Evolutionary conservation across 2,888 invertebrate species (phyloP).

Genomic region (Actias luna): DNA sequence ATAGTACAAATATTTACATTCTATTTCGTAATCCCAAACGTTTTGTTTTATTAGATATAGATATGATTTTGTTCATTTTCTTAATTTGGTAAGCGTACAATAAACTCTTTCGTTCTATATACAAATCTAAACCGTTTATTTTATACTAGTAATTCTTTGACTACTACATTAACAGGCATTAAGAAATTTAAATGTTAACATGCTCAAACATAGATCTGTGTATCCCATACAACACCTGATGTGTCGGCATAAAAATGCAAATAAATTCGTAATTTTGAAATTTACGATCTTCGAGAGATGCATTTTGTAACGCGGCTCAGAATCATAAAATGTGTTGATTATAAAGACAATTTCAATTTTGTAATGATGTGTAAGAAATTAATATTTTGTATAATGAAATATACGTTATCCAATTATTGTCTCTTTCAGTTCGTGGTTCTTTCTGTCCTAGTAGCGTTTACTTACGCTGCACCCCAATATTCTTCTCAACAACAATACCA

Average conservation of each 20-base stretch:
- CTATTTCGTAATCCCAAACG: too few species aligned
- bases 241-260: slow-evolving; percentile 49
- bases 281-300: slow-evolving; percentile 34
- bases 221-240: slow-evolving; percentile 29
- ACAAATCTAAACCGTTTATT: too few species aligned
- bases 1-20: too few species aligned
- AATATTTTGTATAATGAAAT: background rate
- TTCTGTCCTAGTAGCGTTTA: slow-evolving; percentile 60
- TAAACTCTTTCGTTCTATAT: too few species aligned
- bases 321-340: slow-evolving; percentile 30
- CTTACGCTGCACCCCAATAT: slow-evolving; percentile 63
- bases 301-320: slow-evolving; percentile 40
- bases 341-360: slow-evolving; percentile 29
- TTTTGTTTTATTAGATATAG: too few species aligned
- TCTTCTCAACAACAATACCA: slow-evolving; percentile 42
- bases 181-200: slow-evolving; percentile 33
- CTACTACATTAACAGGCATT: slow-evolving; percentile 28
- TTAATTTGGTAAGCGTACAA: too few species aligned
- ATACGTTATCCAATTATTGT: background rate
- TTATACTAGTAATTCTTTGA: slow-evolving; percentile 15
- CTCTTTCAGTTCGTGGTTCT: slow-evolving; percentile 63
- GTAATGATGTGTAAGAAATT: background rate
- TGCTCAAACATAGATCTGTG: slow-evolving; percentile 33
- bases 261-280: slow-evolving; percentile 44
- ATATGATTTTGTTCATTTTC: too few species aligned